Evolutionary conservation across 2,113 vertebrate species (phyloP), one percentile per base, ranked within the genome.

Genomic region (Camelus dromedarius): DNA sequence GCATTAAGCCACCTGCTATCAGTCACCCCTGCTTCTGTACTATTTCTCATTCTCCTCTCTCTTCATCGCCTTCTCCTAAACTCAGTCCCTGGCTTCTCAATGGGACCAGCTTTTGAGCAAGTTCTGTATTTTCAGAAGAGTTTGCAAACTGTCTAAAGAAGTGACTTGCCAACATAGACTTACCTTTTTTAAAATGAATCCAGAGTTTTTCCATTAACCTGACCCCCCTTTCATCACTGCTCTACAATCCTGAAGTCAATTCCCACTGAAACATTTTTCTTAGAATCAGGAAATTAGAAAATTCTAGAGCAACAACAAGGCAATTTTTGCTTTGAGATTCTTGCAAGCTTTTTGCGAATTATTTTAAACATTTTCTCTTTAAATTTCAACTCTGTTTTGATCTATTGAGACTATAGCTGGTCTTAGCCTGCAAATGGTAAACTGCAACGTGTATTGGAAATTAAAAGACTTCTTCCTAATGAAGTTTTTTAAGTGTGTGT

Each of bases 281-380:
- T 90, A 54, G 54, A 87, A 90, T 28, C 18, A 76, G 56, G 60
- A 30, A 87, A 87, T 52, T 90, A 54, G 50, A 83, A 93, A 64
- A 69, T 52, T 79, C 54, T 62, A 62, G 24, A 54, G 32, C 69
- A 16, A 73, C 3, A 14, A 72, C 2, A 76, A 52, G 3, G 7
- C 5, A 54, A 81, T 64, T 89, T 96, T 92, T 75, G 22, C 58
- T 93, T 89, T 84, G 18, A 88, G 69, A 91, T 56, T 79, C 18
- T 79, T 86, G 69, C 38, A 54, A 42, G 6, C 4, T 62, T 86
- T 76, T 64, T 58, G 38, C 77, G 50, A 96, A 32, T 76, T 56
- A 50, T 56, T 58, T 75, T 48, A 48, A 70, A 85, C 69, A 48
- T 76, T 82, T 93, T 90, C 14, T 77, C 54, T 42, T 42, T 42